These are phyloP conservation scores for Scelioninae gen. 2 DNA, from an alignment of 2,888 invertebrate genomes.

Conservation along the genomic window DNA sequence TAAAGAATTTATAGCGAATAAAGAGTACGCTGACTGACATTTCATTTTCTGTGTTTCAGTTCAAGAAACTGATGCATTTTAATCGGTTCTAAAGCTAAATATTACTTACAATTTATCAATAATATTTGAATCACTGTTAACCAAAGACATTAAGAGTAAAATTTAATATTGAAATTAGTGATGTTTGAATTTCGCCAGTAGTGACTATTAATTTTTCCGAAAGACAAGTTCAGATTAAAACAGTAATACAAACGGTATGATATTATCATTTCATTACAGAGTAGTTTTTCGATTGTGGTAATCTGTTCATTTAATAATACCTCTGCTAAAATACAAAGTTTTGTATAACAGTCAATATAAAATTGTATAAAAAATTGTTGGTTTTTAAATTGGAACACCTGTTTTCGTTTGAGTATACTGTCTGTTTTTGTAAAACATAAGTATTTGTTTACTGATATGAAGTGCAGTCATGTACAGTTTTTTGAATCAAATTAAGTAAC, in stretches of 20 bases:
- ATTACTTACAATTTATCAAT: too few species aligned
- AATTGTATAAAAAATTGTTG: constrained; percentile 32
- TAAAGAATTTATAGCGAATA: too few species aligned
- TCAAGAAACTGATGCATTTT: too few species aligned
- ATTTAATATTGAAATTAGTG: too few species aligned
- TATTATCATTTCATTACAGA: neutral
- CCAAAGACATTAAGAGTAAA: too few species aligned
- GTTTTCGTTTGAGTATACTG: neutral
- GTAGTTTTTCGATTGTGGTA: constrained; percentile 13
- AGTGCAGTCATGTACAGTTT: constrained; percentile 22
- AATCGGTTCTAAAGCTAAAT: too few species aligned
- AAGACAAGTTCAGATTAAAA: constrained; percentile 1
- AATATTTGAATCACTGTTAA: too few species aligned
- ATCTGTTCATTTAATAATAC: constrained; percentile 28
- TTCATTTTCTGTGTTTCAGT: too few species aligned
- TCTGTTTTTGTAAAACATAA: constrained; percentile 5
- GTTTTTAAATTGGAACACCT: constrained; percentile 19
- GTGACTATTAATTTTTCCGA: constrained; percentile 4
- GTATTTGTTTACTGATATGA: constrained; percentile 17
- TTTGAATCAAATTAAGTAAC: constrained; percentile 28
- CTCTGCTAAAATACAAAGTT: constrained; percentile 27
- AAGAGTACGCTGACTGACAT: too few species aligned
- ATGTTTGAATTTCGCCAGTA: too few species aligned
- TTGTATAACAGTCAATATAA: constrained; percentile 25
- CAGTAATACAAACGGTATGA: constrained; percentile 1